Conservation (phyloP, 2,113 vertebrate species). For the Aegotheles bennettii region DNA sequence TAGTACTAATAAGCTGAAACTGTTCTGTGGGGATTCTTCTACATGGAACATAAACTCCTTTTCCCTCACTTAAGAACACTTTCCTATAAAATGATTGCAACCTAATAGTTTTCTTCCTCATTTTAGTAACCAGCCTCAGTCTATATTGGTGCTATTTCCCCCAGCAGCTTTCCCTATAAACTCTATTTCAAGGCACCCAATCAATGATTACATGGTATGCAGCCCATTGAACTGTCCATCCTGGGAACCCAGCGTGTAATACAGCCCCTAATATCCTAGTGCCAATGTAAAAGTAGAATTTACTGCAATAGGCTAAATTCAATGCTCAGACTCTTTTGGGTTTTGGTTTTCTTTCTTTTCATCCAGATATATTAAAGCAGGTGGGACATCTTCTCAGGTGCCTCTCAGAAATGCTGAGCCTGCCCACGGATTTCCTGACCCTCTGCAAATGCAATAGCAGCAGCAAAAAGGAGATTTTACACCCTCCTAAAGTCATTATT, state of each 20-base stretch:
- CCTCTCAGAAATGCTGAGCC: not conserved
- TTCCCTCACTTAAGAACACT: slow-evolving; percentile 46
- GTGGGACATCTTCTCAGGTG: not conserved
- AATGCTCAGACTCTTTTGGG: not conserved
- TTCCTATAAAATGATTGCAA: slow-evolving; percentile 62
- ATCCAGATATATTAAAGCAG: not conserved
- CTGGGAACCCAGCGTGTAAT: not conserved
- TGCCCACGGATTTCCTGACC: not conserved
- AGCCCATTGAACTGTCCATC: not conserved
- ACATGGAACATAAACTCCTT: slow-evolving; percentile 69
- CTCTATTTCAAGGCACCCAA: not conserved
- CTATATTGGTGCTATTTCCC: slow-evolving; percentile 38
- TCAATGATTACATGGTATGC: slow-evolving; percentile 7
- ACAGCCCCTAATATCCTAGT: not conserved
- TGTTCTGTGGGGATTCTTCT: slow-evolving; percentile 71
- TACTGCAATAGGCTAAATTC: not conserved
- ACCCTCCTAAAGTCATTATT: not conserved
- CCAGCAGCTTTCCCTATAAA: slow-evolving; percentile 13
- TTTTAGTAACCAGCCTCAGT: slow-evolving; percentile 42
- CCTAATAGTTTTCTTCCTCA: slow-evolving; percentile 44
- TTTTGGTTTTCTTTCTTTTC: not conserved
- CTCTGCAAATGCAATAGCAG: not conserved
- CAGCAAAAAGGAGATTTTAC: not conserved
- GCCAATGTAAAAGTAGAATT: not conserved
- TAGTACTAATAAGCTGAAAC: slow-evolving; percentile 78